phyloP scores from a whole-genome alignment of 2,797 vertebrate species.

The Synanceia verrucosa region DNA sequence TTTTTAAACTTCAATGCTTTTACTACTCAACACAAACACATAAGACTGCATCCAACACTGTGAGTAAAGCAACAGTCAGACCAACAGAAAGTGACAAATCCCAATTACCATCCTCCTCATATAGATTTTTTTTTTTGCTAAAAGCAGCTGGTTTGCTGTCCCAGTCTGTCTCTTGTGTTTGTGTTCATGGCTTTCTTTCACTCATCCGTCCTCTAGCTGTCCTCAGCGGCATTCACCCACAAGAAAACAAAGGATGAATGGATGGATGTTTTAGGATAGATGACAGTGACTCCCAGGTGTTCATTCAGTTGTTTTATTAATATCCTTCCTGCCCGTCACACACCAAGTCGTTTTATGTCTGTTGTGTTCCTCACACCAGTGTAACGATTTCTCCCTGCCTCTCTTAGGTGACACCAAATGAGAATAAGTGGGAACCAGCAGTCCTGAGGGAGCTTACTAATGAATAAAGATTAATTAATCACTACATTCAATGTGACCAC shows the following conservation, averaged over 20 bases:
- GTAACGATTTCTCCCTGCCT: background rate
- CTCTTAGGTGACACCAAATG: background rate
- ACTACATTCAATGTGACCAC: background rate
- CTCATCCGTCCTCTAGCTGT: background rate
- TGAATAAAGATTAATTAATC: background rate
- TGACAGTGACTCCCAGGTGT: background rate
- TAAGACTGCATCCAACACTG: background rate
- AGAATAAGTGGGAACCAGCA: background rate
- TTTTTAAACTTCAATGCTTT: background rate
- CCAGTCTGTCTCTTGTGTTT: constrained; percentile 1
- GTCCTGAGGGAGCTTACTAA: background rate
- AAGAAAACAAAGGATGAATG: background rate
- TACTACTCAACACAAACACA: background rate
- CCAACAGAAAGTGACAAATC: background rate
- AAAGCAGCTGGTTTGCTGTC: background rate
- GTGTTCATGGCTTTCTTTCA: background rate
- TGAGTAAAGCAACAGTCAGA: background rate
- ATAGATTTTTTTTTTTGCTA: background rate
- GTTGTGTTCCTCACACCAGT: background rate
- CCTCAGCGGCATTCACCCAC: background rate
- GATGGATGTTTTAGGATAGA: constrained; percentile 3
- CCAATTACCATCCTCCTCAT: background rate
- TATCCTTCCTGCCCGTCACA: background rate
- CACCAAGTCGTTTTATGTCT: background rate
- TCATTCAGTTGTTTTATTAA: background rate